These are phyloP conservation scores for Melospiza melodia DNA, from an alignment of 2,113 vertebrate genomes.

Conservation along the genomic window DNA sequence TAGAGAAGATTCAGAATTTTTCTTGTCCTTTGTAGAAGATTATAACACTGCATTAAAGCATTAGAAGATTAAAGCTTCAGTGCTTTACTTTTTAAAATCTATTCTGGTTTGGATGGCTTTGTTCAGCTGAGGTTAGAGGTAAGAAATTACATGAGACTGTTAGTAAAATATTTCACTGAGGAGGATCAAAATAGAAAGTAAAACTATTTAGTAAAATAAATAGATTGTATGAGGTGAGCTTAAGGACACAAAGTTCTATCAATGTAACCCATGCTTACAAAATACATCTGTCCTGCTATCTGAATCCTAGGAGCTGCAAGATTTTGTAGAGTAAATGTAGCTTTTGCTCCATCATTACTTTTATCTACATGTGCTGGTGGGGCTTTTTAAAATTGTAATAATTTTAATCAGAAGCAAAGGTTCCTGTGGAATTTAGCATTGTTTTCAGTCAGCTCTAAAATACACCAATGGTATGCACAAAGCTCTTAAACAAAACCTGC, in stretches of 20 bases:
- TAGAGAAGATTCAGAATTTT: background rate
- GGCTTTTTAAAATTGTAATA: fast-evolving
- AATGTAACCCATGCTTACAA: background rate
- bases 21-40: background rate
- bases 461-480: background rate
- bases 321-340: background rate
- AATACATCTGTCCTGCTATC: background rate
- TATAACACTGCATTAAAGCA: background rate
- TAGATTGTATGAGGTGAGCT: background rate
- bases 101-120: background rate
- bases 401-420: background rate
- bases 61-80: background rate
- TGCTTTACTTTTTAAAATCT: background rate
- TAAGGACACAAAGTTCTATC: background rate
- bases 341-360: background rate
- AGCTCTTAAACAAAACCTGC: background rate
- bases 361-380: background rate
- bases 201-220: background rate
- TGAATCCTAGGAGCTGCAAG: background rate
- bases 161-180: background rate
- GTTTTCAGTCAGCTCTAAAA: background rate
- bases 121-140: background rate
- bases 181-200: background rate
- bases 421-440: background rate
- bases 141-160: background rate